Evolutionary conservation across 2,113 vertebrate genomes (phyloP).

Genomic region (Donacobius atricapilla): DNA sequence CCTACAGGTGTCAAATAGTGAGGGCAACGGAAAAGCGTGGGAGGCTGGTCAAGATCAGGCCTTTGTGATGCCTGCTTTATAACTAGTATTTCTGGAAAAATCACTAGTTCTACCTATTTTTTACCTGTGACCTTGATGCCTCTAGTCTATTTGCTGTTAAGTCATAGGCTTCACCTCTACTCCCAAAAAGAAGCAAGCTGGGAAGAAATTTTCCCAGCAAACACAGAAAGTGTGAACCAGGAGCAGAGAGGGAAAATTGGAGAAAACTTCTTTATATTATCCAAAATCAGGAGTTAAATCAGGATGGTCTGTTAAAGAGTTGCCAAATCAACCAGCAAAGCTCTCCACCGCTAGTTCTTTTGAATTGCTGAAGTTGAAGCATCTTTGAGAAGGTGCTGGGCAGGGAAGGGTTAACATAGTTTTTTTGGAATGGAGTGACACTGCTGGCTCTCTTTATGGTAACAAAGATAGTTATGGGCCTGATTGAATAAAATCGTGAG

Average conservation of each 20-base stretch:
- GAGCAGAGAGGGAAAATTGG: background rate
- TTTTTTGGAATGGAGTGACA: background rate
- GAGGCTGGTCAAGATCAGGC: background rate
- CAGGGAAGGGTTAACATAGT: constrained; percentile 46
- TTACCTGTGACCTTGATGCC: background rate
- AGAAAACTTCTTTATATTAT: background rate
- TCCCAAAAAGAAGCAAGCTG: background rate
- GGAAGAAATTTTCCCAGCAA: background rate
- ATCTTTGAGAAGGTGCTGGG: background rate
- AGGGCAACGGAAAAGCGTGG: background rate
- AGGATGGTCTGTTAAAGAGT: background rate
- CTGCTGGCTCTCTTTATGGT: background rate
- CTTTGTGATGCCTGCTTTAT: background rate
- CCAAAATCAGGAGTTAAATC: background rate
- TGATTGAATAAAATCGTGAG: background rate
- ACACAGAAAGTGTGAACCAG: background rate
- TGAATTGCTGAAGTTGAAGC: background rate
- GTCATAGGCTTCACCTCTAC: background rate
- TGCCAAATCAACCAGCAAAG: background rate
- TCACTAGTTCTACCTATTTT: background rate
- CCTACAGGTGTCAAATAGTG: background rate
- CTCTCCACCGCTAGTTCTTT: background rate
- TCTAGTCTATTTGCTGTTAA: background rate
- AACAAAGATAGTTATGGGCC: background rate
- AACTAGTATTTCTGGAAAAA: background rate